Conservation (phyloP, 1,140 invertebrate species). For the Diuraphis noxia region DNA sequence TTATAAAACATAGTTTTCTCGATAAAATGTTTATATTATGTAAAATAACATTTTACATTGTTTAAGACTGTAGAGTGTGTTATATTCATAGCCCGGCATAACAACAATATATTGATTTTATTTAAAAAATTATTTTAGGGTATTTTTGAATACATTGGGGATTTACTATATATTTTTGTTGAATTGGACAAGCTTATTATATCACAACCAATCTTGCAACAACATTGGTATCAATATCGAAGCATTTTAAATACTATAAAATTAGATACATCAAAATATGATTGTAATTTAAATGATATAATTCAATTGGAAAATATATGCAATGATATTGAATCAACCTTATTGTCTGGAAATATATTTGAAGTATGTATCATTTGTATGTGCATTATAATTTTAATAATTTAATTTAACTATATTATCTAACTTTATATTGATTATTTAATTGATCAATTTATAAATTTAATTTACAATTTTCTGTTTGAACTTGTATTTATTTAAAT, state of each 20-base stretch:
- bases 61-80: background rate
- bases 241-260: constrained; percentile 71
- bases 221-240: constrained; percentile 74
- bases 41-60: background rate
- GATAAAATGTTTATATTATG: background rate
- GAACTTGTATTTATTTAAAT: background rate
- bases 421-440: background rate
- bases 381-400: background rate
- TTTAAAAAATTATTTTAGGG: constrained; percentile 60
- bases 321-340: constrained; percentile 66
- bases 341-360: constrained; percentile 67
- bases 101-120: background rate
- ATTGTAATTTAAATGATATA: constrained; percentile 65
- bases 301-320: constrained; percentile 70
- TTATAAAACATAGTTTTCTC: background rate
- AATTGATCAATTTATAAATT: background rate
- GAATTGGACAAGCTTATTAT: constrained; percentile 74
- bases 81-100: background rate
- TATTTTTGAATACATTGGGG: constrained; percentile 68
- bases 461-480: background rate
- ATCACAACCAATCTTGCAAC: constrained; percentile 65
- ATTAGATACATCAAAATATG: constrained; percentile 70
- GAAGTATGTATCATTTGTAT: constrained; percentile 60
- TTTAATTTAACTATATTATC: background rate
- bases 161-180: constrained; percentile 71